Evolutionary conservation across 2,113 vertebrate species (phyloP).

Genomic region (Hemibates koningsi): DNA sequence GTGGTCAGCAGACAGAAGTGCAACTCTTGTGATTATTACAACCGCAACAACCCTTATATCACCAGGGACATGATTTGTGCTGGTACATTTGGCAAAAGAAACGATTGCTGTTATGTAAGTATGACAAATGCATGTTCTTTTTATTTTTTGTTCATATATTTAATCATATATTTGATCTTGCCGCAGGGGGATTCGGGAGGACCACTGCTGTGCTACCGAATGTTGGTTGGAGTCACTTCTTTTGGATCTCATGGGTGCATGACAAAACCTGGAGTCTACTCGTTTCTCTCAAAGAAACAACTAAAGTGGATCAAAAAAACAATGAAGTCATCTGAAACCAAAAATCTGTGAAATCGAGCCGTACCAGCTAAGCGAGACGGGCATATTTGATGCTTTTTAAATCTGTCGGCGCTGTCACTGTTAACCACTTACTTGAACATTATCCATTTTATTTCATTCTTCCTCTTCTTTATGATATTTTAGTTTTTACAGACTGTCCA

Average conservation of each 20-base stretch:
- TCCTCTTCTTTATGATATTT: not conserved
- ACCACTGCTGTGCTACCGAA: not conserved
- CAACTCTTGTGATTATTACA: not conserved
- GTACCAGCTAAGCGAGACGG: not conserved
- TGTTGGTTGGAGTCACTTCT: slow-evolving; percentile 49
- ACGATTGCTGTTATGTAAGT: not conserved
- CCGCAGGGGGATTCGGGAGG: slow-evolving; percentile 68
- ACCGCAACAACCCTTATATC: not conserved
- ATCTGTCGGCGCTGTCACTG: not conserved
- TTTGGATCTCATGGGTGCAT: slow-evolving; percentile 17
- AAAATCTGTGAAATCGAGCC: not conserved
- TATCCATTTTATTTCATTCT: not conserved
- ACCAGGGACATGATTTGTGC: not conserved
- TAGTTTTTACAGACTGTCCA: not conserved
- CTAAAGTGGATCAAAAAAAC: not conserved
- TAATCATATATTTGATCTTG: not conserved
- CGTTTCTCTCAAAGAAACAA: slow-evolving; percentile 23
- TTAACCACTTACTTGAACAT: not conserved
- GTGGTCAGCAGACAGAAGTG: not conserved
- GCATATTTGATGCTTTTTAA: not conserved
- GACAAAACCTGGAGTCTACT: slow-evolving; percentile 38
- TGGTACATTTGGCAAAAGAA: not conserved
- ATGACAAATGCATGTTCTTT: not conserved
- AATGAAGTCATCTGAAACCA: not conserved
- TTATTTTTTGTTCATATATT: not conserved